A percentile compares a stretch with the other conserved stretches of the same genome.
These are phyloP conservation scores for Drosophila trichaetosa DNA, from an alignment of 2,888 invertebrate genomes.

Conservation along the genomic window DNA sequence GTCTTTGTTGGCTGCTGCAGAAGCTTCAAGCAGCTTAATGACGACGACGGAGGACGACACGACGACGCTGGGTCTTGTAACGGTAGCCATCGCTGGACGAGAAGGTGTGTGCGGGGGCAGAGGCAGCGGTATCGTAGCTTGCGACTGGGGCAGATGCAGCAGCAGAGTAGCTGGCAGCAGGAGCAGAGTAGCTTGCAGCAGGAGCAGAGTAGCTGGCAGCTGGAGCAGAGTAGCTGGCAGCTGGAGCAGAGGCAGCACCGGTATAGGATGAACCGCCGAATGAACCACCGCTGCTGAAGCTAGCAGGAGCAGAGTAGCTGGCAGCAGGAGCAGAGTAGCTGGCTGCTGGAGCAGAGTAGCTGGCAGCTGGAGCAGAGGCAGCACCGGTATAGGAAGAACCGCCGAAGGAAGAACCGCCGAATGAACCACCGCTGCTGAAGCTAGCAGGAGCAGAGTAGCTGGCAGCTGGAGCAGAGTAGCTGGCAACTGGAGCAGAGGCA, in stretches of 20 bases:
- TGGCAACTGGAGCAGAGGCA: conserved; percentile 43
- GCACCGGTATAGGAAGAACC: conserved; percentile 14
- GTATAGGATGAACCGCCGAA: background rate
- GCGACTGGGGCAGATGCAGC: conserved; percentile 47
- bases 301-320: background rate
- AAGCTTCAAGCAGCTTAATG: conserved; percentile 62
- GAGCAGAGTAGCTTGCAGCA: conserved; percentile 41
- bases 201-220: conserved; percentile 7
- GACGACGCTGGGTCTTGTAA: conserved; percentile 82
- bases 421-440: background rate
- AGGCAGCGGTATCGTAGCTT: conserved; percentile 48
- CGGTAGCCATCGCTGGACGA: conserved; percentile 82
- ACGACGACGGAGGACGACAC: conserved; percentile 78
- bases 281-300: background rate
- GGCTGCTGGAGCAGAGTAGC: background rate
- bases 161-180: conserved; percentile 41
- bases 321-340: background rate
- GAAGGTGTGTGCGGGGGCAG: conserved; percentile 71
- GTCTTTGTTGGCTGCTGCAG: conserved; percentile 23
- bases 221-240: conserved; percentile 59
- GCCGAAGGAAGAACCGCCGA: background rate
- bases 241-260: conserved; percentile 30
- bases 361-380: conserved; percentile 30
- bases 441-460: conserved; percentile 28
- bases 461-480: conserved; percentile 46